A percentile compares a stretch with the other conserved stretches of the same genome.
These are phyloP conservation scores for Steromphala cineraria DNA, from an alignment of 2,888 invertebrate genomes.

Conservation along the genomic window DNA sequence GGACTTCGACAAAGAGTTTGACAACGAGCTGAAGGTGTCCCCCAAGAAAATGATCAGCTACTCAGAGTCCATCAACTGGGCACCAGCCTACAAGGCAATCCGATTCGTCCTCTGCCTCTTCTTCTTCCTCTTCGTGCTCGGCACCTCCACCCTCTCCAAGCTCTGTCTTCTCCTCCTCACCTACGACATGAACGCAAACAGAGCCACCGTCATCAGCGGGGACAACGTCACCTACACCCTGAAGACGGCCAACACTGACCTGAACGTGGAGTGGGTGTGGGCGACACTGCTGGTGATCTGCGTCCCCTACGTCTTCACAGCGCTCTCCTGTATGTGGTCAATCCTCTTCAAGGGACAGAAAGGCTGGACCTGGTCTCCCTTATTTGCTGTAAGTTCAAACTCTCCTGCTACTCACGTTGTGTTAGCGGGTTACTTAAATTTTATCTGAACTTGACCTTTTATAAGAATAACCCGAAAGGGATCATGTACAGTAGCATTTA, in stretches of 20 bases:
- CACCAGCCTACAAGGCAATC: background rate
- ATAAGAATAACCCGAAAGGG: too few species aligned
- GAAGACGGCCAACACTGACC: background rate
- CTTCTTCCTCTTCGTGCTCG: constrained; percentile 18
- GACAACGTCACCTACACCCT: background rate
- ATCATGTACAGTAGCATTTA: too few species aligned
- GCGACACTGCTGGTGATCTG: constrained; percentile 30
- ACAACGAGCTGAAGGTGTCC: background rate
- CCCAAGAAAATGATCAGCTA: background rate
- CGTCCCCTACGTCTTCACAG: constrained; percentile 31
- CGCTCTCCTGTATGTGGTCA: constrained; percentile 28
- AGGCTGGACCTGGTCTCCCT: background rate
- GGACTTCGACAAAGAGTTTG: too few species aligned
- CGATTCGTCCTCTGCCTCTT: background rate
- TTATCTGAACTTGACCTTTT: too few species aligned
- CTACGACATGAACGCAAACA: constrained; percentile 19
- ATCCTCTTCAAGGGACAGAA: constrained; percentile 30
- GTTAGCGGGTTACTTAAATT: too few species aligned
- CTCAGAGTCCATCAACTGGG: background rate
- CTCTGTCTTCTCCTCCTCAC: constrained; percentile 27
- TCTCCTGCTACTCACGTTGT: too few species aligned
- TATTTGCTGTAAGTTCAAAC: constrained; percentile 5
- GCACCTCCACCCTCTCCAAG: constrained; percentile 21
- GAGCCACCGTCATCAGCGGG: background rate
- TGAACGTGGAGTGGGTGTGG: constrained; percentile 37